phyloP scores from a whole-genome alignment of 2,888 invertebrate genomes.

The Chloroclystis v-ata region DNA sequence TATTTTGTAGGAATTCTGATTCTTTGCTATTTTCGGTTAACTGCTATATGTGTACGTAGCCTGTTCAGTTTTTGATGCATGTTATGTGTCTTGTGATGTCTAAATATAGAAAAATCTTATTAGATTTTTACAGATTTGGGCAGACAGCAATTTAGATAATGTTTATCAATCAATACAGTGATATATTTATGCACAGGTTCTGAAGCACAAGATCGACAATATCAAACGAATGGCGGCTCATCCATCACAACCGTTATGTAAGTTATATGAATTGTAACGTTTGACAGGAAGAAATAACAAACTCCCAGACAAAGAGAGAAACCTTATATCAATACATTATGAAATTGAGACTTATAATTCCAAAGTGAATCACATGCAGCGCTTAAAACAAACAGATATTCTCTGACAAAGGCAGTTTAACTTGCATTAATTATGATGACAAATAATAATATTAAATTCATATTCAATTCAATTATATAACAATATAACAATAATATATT shows the following conservation, averaged over 20 bases:
- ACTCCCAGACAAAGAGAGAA: too few species aligned
- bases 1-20: conserved; percentile 34
- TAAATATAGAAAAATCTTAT: conserved; percentile 29
- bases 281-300: too few species aligned
- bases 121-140: conserved; percentile 31
- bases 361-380: too few species aligned
- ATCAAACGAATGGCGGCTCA: conserved; percentile 97
- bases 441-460: too few species aligned
- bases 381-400: too few species aligned
- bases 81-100: conserved; percentile 39
- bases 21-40: conserved; percentile 38
- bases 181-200: conserved; percentile 81
- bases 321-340: too few species aligned
- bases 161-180: conserved; percentile 20
- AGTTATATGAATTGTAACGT: conserved; percentile 64
- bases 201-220: conserved; percentile 96
- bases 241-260: conserved; percentile 96
- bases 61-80: conserved; percentile 44
- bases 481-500: too few species aligned
- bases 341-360: too few species aligned
- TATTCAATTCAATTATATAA: too few species aligned
- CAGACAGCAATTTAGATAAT: conserved; percentile 19
- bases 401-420: too few species aligned
- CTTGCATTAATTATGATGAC: too few species aligned
- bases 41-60: conserved; percentile 42